Conservation (phyloP, 2,888 invertebrate species). For the Gastrophysa polygoni region DNA sequence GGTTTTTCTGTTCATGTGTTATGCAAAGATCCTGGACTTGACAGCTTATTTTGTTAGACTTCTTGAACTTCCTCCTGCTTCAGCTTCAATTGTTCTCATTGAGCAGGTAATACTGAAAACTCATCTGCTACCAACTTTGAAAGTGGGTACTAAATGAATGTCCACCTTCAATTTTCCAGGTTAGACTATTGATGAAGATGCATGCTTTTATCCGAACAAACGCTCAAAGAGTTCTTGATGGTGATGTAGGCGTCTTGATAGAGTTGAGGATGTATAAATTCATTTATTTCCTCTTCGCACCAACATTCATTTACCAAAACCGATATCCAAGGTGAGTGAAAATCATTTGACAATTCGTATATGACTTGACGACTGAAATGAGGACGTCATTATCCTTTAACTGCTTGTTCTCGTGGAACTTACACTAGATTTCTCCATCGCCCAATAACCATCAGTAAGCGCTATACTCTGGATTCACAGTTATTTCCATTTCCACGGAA, state of each 20-base stretch:
- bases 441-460: too few relatives aligned
- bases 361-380: too few relatives aligned
- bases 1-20: constrained; percentile 50
- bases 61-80: constrained; percentile 63
- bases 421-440: too few relatives aligned
- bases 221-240: constrained; percentile 63
- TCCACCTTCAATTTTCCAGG: constrained; percentile 54
- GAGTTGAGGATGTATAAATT: constrained; percentile 74
- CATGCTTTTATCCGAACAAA: constrained; percentile 82
- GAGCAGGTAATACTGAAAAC: constrained; percentile 72
- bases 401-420: too few relatives aligned
- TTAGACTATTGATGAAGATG: constrained; percentile 85
- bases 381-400: too few relatives aligned
- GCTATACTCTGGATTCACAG: too few relatives aligned
- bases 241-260: constrained; percentile 34
- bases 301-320: constrained; percentile 83
- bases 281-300: constrained; percentile 85
- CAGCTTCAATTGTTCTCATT: constrained; percentile 61
- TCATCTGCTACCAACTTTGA: too few relatives aligned
- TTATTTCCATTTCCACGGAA: too few relatives aligned
- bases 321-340: constrained; percentile 76
- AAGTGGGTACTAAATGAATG: too few relatives aligned
- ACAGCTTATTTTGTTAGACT: constrained; percentile 56
- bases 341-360: constrained; percentile 42
- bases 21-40: constrained; percentile 52